These are phyloP conservation scores for Poeciliopsis prolifica DNA, from an alignment of 2,113 vertebrate genomes.

Conservation along the genomic window DNA sequence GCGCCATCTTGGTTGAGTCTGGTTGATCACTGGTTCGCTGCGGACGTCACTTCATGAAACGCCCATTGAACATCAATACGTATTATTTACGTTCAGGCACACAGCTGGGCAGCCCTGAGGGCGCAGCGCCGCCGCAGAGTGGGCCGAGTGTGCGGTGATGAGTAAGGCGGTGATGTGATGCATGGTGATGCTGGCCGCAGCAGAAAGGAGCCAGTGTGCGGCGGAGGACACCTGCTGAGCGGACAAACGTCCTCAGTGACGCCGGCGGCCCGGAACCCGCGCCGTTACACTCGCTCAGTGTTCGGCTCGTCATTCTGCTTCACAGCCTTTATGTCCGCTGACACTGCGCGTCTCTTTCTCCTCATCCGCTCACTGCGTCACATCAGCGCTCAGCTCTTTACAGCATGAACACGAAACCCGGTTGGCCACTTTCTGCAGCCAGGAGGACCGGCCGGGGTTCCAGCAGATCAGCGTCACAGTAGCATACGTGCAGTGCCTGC, in stretches of 20 bases:
- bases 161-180: constrained; percentile 57
- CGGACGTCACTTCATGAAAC: neutral
- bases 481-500: too few relatives aligned
- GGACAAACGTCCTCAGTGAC: constrained; percentile 66
- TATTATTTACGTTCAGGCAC: constrained; percentile 42
- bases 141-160: constrained; percentile 23
- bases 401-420: neutral
- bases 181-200: constrained; percentile 67
- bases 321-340: neutral
- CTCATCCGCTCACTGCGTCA: neutral
- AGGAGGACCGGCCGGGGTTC: too few relatives aligned
- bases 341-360: neutral
- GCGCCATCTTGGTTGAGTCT: constrained; percentile 1
- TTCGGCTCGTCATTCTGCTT: constrained; percentile 19
- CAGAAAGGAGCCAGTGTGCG: constrained; percentile 75
- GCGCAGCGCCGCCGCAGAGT: constrained; percentile 16
- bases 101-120: constrained; percentile 44
- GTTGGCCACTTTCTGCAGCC: neutral
- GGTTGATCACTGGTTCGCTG: constrained; percentile 30
- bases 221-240: constrained; percentile 70
- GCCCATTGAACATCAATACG: constrained; percentile 35
- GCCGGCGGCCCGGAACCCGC: constrained; percentile 2
- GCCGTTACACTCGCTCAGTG: constrained; percentile 32
- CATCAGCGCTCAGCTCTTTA: neutral
- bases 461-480: too few relatives aligned